Percentiles rank a stretch among this genome's conserved stretches.
phyloP scores from a whole-genome alignment of 2,113 vertebrate species.

The Dromiciops gliroides region DNA sequence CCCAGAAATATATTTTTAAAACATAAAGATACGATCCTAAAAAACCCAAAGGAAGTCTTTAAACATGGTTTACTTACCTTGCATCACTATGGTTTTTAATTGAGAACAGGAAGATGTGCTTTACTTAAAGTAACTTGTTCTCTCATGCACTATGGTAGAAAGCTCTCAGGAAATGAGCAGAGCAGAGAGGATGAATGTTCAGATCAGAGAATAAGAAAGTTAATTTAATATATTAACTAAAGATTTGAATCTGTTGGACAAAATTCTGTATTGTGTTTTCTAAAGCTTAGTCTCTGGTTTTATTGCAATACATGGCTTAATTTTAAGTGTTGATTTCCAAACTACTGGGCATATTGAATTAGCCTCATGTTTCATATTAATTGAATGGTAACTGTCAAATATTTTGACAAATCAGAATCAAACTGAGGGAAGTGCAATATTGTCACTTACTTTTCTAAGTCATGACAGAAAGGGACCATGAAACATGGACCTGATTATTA shows the following conservation, averaged over 20 bases:
- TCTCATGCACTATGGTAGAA: not conserved
- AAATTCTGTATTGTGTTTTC: slow-evolving; percentile 50
- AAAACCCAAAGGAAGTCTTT: slow-evolving; percentile 7
- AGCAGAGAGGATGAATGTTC: not conserved
- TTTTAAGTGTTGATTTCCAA: slow-evolving; percentile 68
- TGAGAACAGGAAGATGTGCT: not conserved
- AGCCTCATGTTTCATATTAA: slow-evolving; percentile 73
- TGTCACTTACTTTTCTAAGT: slow-evolving; percentile 71
- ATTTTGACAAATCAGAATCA: slow-evolving; percentile 64
- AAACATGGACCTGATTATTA: slow-evolving; percentile 79
- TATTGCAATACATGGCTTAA: slow-evolving; percentile 65
- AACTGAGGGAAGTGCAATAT: slow-evolving; percentile 71
- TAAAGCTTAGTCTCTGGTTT: slow-evolving; percentile 65
- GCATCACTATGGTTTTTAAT: not conserved
- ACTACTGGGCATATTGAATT: slow-evolving; percentile 60
- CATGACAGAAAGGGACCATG: slow-evolving; percentile 77
- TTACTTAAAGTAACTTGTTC: not conserved
- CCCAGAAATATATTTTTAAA: slow-evolving; percentile 14
- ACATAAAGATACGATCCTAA: slow-evolving; percentile 17
- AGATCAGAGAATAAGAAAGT: not conserved
- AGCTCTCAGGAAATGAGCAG: slow-evolving; percentile 14
- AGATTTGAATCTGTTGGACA: not conserved
- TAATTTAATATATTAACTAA: slow-evolving; percentile 30
- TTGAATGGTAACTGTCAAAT: slow-evolving; percentile 53
- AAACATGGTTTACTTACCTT: slow-evolving; percentile 31